Percentiles rank a stretch among this genome's conserved stretches.
Evolutionary conservation across 2,797 vertebrate species (phyloP).

Genomic region (Tangara arthus): DNA sequence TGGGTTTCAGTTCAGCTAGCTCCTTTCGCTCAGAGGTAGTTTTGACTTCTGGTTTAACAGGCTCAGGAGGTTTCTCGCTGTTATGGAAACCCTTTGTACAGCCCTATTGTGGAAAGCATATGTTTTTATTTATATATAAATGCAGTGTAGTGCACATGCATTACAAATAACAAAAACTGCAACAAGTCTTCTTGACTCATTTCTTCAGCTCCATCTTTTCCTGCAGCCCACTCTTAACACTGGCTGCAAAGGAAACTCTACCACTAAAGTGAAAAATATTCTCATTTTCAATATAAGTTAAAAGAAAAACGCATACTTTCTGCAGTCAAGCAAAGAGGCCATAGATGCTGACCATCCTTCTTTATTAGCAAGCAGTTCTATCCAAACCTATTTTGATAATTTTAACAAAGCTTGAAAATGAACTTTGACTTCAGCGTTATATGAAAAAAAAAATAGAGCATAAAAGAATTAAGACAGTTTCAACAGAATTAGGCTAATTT

Average conservation of each 20-base stretch:
- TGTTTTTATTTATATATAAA: background rate
- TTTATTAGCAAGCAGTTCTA: background rate
- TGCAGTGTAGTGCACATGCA: background rate
- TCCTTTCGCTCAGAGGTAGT: constrained; percentile 86
- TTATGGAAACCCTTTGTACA: constrained; percentile 95
- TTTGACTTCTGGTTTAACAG: constrained; percentile 92
- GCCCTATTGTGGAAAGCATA: constrained; percentile 76
- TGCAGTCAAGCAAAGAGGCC: background rate
- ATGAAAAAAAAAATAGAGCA: background rate
- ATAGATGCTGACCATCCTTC: background rate
- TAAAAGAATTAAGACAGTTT: background rate
- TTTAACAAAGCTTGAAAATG: background rate
- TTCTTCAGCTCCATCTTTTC: background rate
- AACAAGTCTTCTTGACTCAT: background rate
- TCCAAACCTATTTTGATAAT: background rate
- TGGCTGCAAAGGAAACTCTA: background rate
- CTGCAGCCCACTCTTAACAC: background rate
- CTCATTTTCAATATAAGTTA: background rate
- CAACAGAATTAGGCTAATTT: background rate
- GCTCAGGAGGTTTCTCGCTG: constrained; percentile 92
- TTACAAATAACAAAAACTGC: background rate
- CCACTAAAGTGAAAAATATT: background rate
- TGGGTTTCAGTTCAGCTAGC: constrained; percentile 76
- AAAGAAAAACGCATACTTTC: background rate
- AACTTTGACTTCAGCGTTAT: background rate